These are phyloP conservation scores for Montipora capricornis DNA, from an alignment of 64 coral and sea anemone species.

Conservation along the genomic window DNA sequence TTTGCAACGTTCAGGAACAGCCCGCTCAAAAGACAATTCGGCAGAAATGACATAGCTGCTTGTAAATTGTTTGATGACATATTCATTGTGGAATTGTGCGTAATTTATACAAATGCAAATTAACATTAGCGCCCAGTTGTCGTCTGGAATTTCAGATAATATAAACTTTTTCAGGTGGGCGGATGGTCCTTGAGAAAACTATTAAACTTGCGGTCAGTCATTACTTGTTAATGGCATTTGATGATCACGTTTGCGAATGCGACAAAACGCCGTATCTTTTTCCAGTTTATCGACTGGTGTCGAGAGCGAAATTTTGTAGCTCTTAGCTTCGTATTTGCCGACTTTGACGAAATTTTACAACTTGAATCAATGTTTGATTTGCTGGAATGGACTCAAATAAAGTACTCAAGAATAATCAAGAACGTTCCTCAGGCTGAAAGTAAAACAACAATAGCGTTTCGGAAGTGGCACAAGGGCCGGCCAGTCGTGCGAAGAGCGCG, in stretches of 20 bases:
- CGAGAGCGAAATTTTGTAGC: no score
- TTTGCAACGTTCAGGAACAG: neutral
- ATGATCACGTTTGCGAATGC: neutral
- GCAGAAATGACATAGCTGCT: no score
- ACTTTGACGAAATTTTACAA: neutral
- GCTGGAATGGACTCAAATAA: neutral
- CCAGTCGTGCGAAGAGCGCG: neutral
- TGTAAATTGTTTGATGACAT: constrained; percentile 8
- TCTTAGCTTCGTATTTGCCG: neutral
- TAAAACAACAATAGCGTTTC: neutral
- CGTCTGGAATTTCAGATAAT: neutral
- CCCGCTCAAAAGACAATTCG: no score
- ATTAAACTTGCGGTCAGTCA: constrained; percentile 23
- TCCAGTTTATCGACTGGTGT: neutral
- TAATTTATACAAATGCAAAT: constrained; percentile 29
- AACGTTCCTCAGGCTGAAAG: neutral
- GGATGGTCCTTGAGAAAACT: constrained; percentile 8
- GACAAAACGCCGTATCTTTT: neutral
- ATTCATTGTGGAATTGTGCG: neutral
- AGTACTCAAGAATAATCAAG: neutral
- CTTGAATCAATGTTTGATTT: neutral
- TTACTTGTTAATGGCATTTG: neutral
- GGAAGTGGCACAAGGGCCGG: neutral
- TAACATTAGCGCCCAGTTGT: neutral
- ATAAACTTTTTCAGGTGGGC: neutral